phyloP scores from a whole-genome alignment of 2,888 invertebrate genomes.

The Crematogaster levior region DNA sequence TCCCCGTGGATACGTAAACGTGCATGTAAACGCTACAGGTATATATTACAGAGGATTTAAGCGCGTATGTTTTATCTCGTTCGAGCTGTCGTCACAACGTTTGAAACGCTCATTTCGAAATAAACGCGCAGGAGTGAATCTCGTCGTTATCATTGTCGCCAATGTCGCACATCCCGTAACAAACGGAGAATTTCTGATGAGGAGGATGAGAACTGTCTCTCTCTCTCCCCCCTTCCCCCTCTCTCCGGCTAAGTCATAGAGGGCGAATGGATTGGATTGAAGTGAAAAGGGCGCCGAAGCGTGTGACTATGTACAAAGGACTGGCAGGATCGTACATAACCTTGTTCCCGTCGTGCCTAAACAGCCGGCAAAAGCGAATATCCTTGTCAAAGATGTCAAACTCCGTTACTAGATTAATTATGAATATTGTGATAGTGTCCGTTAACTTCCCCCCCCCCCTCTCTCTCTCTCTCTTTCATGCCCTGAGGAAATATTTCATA shows the following conservation, averaged over 20 bases:
- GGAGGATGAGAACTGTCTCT: neutral
- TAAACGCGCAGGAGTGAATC: conserved; percentile 7
- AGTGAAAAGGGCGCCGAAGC: conserved; percentile 21
- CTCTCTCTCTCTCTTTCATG: neutral
- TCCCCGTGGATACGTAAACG: neutral
- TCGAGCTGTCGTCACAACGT: neutral
- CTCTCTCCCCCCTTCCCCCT: conserved; percentile 13
- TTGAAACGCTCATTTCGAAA: conserved; percentile 7
- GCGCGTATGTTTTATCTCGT: conserved; percentile 32
- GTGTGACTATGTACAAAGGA: conserved; percentile 40
- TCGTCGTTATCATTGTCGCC: neutral
- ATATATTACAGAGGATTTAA: conserved; percentile 33
- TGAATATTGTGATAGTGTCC: neutral
- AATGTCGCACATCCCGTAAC: neutral
- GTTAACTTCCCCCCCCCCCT: neutral
- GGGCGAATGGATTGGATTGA: neutral
- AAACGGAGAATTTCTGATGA: conserved; percentile 30
- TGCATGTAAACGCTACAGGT: conserved; percentile 27
- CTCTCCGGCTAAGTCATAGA: neutral
- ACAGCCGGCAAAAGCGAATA: conserved; percentile 44
- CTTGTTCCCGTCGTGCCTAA: conserved; percentile 38
- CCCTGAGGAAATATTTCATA: neutral
- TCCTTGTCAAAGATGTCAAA: conserved; percentile 39
- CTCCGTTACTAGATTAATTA: conserved; percentile 22
- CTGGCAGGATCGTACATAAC: conserved; percentile 37